Percentiles rank a stretch among this genome's conserved stretches.
Evolutionary conservation across 2,113 vertebrate species (phyloP).

Genomic region (Tyto alba): DNA sequence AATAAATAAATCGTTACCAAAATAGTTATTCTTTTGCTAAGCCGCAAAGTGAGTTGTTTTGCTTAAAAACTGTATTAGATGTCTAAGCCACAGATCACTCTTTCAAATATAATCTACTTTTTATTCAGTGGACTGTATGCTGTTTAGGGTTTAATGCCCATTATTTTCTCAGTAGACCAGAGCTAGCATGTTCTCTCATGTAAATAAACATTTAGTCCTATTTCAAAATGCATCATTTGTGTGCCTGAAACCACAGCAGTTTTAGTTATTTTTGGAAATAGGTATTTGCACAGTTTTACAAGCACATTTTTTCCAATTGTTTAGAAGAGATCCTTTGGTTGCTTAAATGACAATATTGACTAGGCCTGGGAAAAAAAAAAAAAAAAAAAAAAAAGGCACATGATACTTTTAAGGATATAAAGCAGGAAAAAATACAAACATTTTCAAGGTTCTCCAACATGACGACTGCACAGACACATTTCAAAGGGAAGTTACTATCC

Average conservation of each 20-base stretch:
- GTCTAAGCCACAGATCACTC: neutral
- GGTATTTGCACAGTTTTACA: neutral
- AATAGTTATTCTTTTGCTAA: neutral
- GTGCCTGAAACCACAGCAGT: neutral
- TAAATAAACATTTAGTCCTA: slow-evolving; percentile 25
- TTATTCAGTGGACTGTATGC: neutral
- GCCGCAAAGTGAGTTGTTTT: neutral
- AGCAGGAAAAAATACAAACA: neutral
- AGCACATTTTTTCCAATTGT: neutral
- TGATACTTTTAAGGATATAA: neutral
- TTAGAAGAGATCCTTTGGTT: neutral
- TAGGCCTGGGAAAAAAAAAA: neutral
- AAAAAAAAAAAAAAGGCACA: neutral
- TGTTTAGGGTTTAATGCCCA: neutral
- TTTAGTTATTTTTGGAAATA: neutral
- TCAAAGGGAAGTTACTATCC: neutral
- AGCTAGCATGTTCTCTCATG: neutral
- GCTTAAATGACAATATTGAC: neutral
- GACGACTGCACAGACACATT: neutral
- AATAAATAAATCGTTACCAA: neutral
- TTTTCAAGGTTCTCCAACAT: neutral
- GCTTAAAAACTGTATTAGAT: neutral
- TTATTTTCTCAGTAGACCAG: neutral
- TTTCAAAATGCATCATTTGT: neutral
- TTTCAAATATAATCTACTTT: neutral